phyloP scores from a whole-genome alignment of 2,113 vertebrate genomes.

The Pangasianodon hypophthalmus region DNA sequence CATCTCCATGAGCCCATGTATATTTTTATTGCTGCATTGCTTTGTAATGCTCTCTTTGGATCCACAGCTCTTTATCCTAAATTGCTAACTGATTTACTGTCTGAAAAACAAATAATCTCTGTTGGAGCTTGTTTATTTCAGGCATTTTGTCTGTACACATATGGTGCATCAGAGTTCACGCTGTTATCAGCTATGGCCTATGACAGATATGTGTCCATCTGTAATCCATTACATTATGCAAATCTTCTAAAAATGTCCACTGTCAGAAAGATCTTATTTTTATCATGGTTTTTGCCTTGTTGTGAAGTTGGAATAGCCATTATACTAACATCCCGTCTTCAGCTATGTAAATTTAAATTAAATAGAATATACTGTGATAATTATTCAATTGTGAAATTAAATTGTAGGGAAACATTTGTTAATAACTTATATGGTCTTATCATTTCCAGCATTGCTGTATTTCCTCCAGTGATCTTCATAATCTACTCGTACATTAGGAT shows the following conservation, averaged over 20 bases:
- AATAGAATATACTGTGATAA: conserved; percentile 26
- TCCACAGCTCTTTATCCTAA: background rate
- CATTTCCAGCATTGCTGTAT: background rate
- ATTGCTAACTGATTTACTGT: background rate
- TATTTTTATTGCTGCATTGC: background rate
- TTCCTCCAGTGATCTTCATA: background rate
- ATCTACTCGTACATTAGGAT: background rate
- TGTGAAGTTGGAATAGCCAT: background rate
- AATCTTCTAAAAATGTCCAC: background rate
- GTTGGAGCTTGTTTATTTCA: background rate
- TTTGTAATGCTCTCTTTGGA: conserved; percentile 4
- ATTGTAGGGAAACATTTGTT: background rate
- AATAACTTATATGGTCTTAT: conserved; percentile 24
- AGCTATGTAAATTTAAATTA: background rate
- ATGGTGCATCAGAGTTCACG: conserved; percentile 1
- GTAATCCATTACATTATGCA: background rate
- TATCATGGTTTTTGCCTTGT: background rate
- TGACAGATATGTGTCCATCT: conserved; percentile 19
- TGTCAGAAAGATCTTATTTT: background rate
- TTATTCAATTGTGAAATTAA: conserved; percentile 26
- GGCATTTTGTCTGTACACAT: background rate
- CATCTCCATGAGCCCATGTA: background rate
- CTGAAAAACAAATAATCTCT: background rate
- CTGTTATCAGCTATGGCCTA: conserved; percentile 15
- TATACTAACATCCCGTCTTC: background rate